Evolutionary conservation across 30 jellyfish, hydroid and myxozoan genomes (phyloP).

Genomic region (Hydractinia echinata): DNA sequence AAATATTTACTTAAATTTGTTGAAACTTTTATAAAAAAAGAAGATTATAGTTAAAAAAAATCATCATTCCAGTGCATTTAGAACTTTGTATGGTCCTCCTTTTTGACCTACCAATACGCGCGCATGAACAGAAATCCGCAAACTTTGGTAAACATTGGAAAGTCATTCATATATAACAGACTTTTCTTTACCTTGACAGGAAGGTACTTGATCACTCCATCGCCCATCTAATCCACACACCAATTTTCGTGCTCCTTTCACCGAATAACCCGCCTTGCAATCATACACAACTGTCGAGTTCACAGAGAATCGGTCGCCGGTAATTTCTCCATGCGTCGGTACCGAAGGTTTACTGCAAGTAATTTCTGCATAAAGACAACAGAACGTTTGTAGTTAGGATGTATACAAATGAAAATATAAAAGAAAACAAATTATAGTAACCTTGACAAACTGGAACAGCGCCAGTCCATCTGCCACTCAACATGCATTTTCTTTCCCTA

Average conservation of each 20-base stretch:
- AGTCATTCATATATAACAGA: too few relatives aligned
- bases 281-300: conserved; percentile 56
- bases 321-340: conserved; percentile 61
- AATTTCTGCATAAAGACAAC: conserved; percentile 32
- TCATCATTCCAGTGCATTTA: too few relatives aligned
- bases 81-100: too few relatives aligned
- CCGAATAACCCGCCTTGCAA: conserved; percentile 84
- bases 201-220: conserved; percentile 71
- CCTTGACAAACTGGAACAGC: conserved; percentile 78
- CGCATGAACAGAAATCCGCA: too few relatives aligned
- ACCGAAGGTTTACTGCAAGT: conserved; percentile 73
- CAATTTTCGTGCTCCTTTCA: conserved; percentile 50
- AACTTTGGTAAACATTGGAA: too few relatives aligned
- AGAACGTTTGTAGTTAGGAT: too few relatives aligned
- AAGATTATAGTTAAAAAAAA: too few relatives aligned
- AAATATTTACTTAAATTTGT: too few relatives aligned
- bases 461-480: conserved; percentile 87
- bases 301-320: conserved; percentile 37
- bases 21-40: too few relatives aligned
- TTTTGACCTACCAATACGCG: too few relatives aligned
- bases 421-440: neutral
- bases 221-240: conserved; percentile 52
- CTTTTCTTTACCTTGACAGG: conserved; percentile 49
- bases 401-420: too few relatives aligned
- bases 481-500: conserved; percentile 56